These are phyloP conservation scores for Lagodon rhomboides DNA, from an alignment of 2,797 vertebrate genomes.

Conservation along the genomic window DNA sequence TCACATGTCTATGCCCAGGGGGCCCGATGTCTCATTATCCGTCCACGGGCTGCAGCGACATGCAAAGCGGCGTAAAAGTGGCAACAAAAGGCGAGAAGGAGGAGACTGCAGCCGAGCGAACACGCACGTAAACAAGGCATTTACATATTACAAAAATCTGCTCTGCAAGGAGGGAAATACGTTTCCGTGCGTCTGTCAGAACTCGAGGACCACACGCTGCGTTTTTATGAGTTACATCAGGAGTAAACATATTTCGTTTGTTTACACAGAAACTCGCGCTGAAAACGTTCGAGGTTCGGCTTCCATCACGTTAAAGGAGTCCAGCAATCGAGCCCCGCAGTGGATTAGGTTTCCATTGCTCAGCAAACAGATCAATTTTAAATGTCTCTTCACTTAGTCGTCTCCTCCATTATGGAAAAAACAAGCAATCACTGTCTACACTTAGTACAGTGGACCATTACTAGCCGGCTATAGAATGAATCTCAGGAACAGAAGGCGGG, in stretches of 20 bases:
- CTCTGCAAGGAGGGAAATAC: background rate
- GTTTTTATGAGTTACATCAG: background rate
- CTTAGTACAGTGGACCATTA: slow-evolving; percentile 63
- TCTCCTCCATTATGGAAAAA: slow-evolving; percentile 70
- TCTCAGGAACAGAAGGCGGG: slow-evolving; percentile 57
- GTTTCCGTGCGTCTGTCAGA: background rate
- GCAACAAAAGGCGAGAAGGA: background rate
- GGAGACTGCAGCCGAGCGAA: background rate
- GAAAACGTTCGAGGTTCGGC: slow-evolving; percentile 49
- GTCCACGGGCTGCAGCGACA: no score
- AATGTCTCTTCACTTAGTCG: slow-evolving; percentile 73
- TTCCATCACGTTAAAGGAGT: slow-evolving; percentile 54
- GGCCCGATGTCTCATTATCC: no score
- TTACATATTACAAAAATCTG: background rate
- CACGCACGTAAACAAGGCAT: background rate
- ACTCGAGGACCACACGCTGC: background rate
- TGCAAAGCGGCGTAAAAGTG: background rate
- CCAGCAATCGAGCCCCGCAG: slow-evolving; percentile 60
- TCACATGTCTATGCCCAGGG: no score
- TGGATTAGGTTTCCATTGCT: slow-evolving; percentile 76
- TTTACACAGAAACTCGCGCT: background rate
- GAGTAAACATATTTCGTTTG: background rate
- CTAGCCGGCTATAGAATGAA: slow-evolving; percentile 60
- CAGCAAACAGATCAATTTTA: slow-evolving; percentile 79
- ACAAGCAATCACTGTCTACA: slow-evolving; percentile 74